Percentiles rank a stretch among this genome's conserved stretches.
These are phyloP conservation scores for Podargus strigoides DNA, from an alignment of 2,797 vertebrate genomes.

Conservation along the genomic window DNA sequence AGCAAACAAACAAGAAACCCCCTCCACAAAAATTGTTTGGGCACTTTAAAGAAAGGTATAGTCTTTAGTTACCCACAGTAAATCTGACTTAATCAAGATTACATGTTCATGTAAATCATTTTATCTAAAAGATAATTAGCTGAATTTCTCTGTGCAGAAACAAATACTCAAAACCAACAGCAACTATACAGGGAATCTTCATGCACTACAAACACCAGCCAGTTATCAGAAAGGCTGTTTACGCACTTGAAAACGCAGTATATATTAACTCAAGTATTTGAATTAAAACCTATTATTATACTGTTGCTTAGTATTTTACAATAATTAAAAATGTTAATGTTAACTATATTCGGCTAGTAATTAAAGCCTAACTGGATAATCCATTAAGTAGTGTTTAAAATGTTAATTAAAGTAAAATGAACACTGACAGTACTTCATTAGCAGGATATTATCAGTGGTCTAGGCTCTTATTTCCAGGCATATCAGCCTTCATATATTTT, in stretches of 20 bases:
- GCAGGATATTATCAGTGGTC: background rate
- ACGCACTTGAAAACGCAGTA: background rate
- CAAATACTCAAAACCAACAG: background rate
- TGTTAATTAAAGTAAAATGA: background rate
- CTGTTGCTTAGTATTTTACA: background rate
- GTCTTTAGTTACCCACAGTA: background rate
- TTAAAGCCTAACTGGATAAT: background rate
- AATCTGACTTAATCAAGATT: background rate
- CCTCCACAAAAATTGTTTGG: background rate
- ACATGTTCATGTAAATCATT: background rate
- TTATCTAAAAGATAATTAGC: background rate
- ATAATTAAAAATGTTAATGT: background rate
- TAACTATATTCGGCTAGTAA: background rate
- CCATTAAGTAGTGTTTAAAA: background rate
- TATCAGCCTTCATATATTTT: background rate
- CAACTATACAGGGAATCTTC: background rate
- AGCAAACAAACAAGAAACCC: background rate
- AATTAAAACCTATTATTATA: background rate
- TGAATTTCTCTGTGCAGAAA: background rate
- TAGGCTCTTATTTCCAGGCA: fast-evolving
- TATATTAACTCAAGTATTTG: background rate
- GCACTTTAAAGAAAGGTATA: background rate
- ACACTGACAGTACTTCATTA: background rate
- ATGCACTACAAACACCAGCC: background rate
- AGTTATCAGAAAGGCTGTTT: background rate